These are phyloP conservation scores for Heliocidaris erythrogramma DNA, from an alignment of 35 echinoderm and acorn worm genomes.

Conservation along the genomic window DNA sequence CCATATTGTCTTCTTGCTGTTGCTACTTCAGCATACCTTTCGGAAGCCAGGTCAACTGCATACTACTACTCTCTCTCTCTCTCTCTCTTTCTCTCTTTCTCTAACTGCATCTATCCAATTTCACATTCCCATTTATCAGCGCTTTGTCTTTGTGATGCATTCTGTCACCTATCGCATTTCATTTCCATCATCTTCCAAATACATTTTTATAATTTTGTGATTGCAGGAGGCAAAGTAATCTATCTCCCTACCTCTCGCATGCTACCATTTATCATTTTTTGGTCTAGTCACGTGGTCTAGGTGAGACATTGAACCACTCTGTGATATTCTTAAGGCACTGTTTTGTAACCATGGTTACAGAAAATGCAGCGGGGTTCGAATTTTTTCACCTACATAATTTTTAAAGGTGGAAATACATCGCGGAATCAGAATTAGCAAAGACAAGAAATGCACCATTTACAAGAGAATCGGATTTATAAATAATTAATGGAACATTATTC, in stretches of 20 bases:
- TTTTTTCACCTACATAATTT: too few relatives aligned
- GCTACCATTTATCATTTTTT: neutral
- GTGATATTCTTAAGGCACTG: neutral
- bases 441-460: too few relatives aligned
- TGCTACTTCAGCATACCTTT: neutral
- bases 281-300: neutral
- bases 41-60: too few relatives aligned
- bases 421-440: too few relatives aligned
- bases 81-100: neutral
- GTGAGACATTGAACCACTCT: neutral
- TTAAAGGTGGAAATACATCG: too few relatives aligned
- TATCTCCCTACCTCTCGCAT: neutral
- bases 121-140: neutral
- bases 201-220: slow-evolving; percentile 14
- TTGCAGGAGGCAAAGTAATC: neutral
- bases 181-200: slow-evolving; percentile 4
- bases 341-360: neutral
- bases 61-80: neutral
- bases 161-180: neutral
- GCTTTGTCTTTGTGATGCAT: neutral
- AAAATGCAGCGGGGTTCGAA: neutral
- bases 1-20: too few relatives aligned
- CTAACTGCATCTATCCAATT: neutral
- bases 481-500: too few relatives aligned
- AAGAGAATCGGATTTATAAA: too few relatives aligned